Base-by-base conservation (phyloP, 2,797 vertebrate species). In the Acrossocheilus wenchowensis region DNA sequence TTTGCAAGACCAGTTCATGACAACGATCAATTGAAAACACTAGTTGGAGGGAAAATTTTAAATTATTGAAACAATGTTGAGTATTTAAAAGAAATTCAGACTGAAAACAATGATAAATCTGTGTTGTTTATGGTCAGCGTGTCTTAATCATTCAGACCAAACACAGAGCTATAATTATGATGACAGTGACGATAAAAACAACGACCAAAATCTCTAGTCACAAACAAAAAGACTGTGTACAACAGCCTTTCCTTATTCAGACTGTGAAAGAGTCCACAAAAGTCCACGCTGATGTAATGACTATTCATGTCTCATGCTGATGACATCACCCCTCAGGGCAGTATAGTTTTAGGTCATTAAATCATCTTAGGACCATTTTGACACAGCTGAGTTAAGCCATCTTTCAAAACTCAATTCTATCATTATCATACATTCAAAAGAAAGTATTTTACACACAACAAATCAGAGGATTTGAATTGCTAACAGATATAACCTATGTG, bases 301-400 rank as follows among this genome's bases (percentile, higher is more conserved):
- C 86, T 91, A 86, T 89, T 89, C 87, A 89, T 83, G 90, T 78
- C 64, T 89, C 72, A 82, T 81, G 23, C 83, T 84, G 88, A 90
- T 92, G 92, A 93, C 91, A 90, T 94, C 91, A 94, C 43, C 78
- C 43, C 82, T 81, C 68, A 39, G 78, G 71, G 85, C 41, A 69
- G 82, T 71, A 89, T 89, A 14, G 79, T 88, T 92, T 50, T 66
- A 72, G 82, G 72, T 43, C 17, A 86, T 92, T 90, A 86, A 91
- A 86, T 91, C 87, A 89, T 84, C 41, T 78, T 19, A 26, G 66
- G 21, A 30, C 83, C 82, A 82, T 73, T 52, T 73, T 87, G 69
- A 72, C 41, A 73, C 45, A 80, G 7, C 26, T 57, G 41, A 60
- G 7, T 48, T 45, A 64, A 15, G 43, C 57, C 79, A 34, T 34